Evolutionary conservation across 2,797 vertebrate genomes (phyloP).

Genomic region (Lepilemur septentrionalis): DNA sequence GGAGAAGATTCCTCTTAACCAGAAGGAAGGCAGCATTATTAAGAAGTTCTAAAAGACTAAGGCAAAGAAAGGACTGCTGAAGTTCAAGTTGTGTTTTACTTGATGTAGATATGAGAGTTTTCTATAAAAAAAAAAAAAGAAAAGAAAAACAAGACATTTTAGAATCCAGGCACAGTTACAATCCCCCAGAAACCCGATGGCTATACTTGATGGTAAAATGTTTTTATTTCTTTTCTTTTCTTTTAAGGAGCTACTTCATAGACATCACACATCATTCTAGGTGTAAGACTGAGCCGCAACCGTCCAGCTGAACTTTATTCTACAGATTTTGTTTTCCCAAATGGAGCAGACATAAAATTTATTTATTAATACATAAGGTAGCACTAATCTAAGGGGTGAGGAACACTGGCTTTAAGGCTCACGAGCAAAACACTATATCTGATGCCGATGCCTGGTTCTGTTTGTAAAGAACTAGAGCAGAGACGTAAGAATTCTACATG

Average conservation of each 20-base stretch:
- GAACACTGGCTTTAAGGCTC: background rate
- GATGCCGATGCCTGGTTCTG: background rate
- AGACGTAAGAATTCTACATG: background rate
- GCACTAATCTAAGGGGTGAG: background rate
- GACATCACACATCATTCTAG: background rate
- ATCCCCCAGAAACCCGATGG: background rate
- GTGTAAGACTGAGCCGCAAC: accelerated
- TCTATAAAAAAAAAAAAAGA: background rate
- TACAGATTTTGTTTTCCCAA: background rate
- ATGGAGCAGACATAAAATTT: background rate
- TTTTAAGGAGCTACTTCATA: background rate
- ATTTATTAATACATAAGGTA: background rate
- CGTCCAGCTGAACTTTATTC: background rate
- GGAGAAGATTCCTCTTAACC: background rate
- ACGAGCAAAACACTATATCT: background rate
- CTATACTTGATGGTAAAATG: background rate
- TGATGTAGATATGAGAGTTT: background rate
- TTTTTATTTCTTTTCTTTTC: background rate
- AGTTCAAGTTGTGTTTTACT: background rate
- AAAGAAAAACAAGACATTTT: background rate
- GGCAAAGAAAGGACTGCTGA: background rate
- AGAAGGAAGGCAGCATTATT: background rate
- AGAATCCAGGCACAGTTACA: background rate
- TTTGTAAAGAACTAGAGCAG: background rate
- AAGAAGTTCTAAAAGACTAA: background rate